Conservation (phyloP, 2,888 invertebrate genomes). For the Orthosia cruda region DNA sequence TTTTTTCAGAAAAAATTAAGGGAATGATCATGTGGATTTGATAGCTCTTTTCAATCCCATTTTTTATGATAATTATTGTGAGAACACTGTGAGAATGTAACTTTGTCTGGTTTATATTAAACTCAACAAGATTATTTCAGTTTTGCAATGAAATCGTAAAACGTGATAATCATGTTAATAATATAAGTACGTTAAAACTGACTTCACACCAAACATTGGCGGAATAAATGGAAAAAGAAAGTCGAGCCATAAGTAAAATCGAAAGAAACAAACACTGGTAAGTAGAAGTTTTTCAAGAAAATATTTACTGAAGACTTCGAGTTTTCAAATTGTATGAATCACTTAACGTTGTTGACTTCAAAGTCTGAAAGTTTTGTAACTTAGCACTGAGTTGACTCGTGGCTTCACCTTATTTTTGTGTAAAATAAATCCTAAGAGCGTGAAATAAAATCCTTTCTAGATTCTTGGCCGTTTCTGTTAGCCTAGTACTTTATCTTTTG, state of each 20-base stretch:
- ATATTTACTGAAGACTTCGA: slow-evolving; percentile 8
- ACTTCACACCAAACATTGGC: no score
- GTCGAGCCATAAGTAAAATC: not conserved
- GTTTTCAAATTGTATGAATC: slow-evolving; percentile 10
- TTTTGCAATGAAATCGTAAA: not conserved
- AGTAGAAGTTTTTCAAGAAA: not conserved
- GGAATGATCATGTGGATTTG: no score
- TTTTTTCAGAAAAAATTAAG: no score
- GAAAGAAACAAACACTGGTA: not conserved
- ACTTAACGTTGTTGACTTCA: slow-evolving; percentile 11
- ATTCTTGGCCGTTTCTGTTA: slow-evolving; percentile 12
- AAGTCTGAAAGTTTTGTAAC: slow-evolving; percentile 6
- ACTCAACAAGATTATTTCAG: not conserved
- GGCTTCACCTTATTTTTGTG: not conserved
- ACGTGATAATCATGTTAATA: no score
- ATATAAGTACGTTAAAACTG: no score
- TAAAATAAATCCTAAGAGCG: not conserved
- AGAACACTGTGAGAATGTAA: no score
- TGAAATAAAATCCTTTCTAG: slow-evolving; percentile 6
- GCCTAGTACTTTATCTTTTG: slow-evolving; percentile 25
- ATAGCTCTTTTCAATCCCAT: no score
- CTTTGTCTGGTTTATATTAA: no score
- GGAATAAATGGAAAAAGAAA: no score
- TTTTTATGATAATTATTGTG: no score
- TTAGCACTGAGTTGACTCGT: not conserved